phyloP scores from a whole-genome alignment of 2,113 vertebrate genomes.

The Myodes glareolus region DNA sequence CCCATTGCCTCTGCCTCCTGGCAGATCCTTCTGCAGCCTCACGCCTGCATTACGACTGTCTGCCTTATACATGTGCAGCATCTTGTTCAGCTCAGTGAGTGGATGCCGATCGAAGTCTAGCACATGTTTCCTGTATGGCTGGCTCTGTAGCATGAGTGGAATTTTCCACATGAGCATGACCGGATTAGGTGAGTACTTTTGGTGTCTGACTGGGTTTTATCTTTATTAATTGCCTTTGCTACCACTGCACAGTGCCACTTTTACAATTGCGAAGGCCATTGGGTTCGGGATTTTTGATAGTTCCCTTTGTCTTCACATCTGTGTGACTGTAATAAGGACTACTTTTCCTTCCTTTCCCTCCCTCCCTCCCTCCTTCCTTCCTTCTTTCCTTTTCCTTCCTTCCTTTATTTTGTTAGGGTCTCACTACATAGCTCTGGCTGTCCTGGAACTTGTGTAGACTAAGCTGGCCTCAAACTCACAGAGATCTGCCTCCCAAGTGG shows the following conservation, averaged over 20 bases:
- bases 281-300: not conserved
- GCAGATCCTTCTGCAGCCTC: not conserved
- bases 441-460: not conserved
- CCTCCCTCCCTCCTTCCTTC: too few species aligned
- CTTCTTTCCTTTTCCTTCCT: too few species aligned
- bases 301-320: not conserved
- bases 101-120: rapidly evolving
- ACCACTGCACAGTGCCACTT: not conserved
- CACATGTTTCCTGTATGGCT: rapidly evolving
- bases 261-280: not conserved
- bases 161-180: rapidly evolving
- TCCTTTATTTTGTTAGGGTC: not conserved
- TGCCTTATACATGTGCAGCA: too few species aligned
- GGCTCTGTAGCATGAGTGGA: not conserved
- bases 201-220: not conserved
- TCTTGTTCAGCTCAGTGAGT: not conserved
- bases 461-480: not conserved
- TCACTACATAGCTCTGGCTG: not conserved
- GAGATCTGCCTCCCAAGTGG: not conserved
- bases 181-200: not conserved
- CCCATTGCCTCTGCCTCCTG: too few species aligned
- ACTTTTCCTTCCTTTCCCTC: too few species aligned
- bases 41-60: not conserved
- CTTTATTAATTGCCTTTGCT: not conserved
- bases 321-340: not conserved